A percentile compares a stretch with the other conserved stretches of the same genome.
These are phyloP conservation scores for Saxidomus purpurata DNA, from an alignment of 1,140 invertebrate species.

Conservation along the genomic window DNA sequence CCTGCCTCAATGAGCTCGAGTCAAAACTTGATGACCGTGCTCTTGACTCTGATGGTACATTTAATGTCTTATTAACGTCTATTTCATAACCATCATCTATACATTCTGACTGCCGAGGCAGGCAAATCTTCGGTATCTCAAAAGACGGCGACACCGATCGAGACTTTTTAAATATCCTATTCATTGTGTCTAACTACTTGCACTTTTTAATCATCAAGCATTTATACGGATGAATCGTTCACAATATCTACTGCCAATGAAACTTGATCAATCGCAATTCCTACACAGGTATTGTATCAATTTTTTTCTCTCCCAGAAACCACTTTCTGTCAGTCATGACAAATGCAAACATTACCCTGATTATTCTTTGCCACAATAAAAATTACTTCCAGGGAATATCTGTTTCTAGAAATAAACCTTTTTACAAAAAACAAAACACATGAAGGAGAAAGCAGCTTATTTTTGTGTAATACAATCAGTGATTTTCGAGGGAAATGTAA, in stretches of 20 bases:
- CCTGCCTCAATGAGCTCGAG: slow-evolving; percentile 74
- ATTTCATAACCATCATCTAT: slow-evolving; percentile 71
- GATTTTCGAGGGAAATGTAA: too few species aligned
- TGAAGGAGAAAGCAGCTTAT: too few species aligned
- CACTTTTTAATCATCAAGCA: background rate
- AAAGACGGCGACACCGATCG: slow-evolving; percentile 77
- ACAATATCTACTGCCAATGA: background rate
- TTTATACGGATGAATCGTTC: background rate
- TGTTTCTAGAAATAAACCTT: too few species aligned
- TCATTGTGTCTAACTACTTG: slow-evolving; percentile 31
- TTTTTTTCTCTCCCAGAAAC: background rate
- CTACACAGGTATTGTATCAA: background rate
- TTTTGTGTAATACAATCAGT: too few species aligned
- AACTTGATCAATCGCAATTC: background rate
- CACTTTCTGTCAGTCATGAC: background rate
- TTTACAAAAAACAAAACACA: too few species aligned
- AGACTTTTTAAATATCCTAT: slow-evolving; percentile 78
- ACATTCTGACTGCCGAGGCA: slow-evolving; percentile 76
- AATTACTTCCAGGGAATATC: too few species aligned
- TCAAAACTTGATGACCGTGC: slow-evolving; percentile 81
- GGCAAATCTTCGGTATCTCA: slow-evolving; percentile 81
- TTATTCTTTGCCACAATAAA: too few species aligned
- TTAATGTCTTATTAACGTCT: slow-evolving; percentile 53
- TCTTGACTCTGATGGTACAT: slow-evolving; percentile 76
- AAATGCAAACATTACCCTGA: background rate